Conservation (phyloP, 64 coral and sea anemone genomes). For the Acropora yongei region DNA sequence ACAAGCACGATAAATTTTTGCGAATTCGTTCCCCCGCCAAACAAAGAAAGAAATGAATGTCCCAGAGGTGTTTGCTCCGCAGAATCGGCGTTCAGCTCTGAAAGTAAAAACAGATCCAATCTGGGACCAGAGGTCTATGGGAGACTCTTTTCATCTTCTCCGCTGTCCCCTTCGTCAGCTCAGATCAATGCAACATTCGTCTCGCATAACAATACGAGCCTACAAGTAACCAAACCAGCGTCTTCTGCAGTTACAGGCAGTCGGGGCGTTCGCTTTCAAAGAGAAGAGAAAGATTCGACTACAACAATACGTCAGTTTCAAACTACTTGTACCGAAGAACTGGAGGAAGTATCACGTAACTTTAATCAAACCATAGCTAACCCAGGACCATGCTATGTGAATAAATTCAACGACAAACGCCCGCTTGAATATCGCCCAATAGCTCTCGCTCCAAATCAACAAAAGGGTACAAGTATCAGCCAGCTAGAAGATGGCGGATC, state of each 20-base stretch:
- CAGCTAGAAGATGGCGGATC: background rate
- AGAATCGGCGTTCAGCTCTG: background rate
- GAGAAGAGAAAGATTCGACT: background rate
- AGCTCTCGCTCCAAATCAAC: constrained; percentile 7
- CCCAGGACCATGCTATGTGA: background rate
- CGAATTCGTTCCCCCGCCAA: background rate
- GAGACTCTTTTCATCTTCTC: background rate
- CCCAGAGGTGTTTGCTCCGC: background rate
- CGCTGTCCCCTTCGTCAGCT: background rate
- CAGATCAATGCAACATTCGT: background rate
- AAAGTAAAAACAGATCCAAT: background rate
- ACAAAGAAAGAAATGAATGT: background rate
- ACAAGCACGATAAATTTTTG: too few species aligned
- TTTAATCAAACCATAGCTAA: background rate
- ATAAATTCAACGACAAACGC: background rate
- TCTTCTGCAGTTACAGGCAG: background rate
- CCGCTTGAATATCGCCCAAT: background rate
- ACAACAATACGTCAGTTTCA: background rate
- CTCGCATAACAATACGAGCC: background rate
- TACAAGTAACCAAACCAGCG: too few species aligned
- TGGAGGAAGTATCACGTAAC: background rate
- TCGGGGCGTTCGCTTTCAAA: background rate
- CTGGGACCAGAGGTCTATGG: background rate
- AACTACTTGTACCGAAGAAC: too few species aligned
- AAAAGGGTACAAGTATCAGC: too few species aligned